phyloP scores from a whole-genome alignment of 2,113 vertebrate species.

The Hippocampus guttulatus region DNA sequence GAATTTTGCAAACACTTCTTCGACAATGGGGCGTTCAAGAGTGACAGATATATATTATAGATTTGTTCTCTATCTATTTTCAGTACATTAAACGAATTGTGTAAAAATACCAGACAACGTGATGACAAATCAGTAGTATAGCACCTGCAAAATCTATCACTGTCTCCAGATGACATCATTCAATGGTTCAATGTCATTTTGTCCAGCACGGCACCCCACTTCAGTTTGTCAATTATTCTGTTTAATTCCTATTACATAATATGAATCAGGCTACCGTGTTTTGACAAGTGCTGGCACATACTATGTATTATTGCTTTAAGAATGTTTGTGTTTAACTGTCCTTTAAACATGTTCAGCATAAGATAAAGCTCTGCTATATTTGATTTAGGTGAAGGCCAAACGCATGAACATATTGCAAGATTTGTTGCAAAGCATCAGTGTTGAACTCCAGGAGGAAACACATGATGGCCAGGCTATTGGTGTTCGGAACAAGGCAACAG shows the following conservation, averaged over 20 bases:
- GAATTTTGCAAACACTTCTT: no score
- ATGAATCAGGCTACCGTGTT: background rate
- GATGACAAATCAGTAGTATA: no score
- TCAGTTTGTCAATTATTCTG: background rate
- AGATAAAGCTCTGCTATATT: background rate
- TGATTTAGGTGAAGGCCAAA: conserved; percentile 68
- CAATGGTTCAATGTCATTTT: background rate
- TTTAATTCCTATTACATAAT: background rate
- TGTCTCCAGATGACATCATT: no score
- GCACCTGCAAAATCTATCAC: no score
- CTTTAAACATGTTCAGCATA: background rate
- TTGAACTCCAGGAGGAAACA: conserved; percentile 79
- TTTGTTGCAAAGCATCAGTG: conserved; percentile 80
- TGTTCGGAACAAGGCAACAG: conserved; percentile 53
- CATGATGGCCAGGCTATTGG: conserved; percentile 72
- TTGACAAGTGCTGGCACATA: no score
- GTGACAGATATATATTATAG: no score
- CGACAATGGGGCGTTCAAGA: no score
- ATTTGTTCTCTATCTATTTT: no score
- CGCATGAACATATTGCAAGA: conserved; percentile 78
- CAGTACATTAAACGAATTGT: no score
- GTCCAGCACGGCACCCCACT: background rate
- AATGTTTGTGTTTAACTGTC: background rate
- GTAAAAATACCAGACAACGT: no score
- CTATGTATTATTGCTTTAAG: background rate